Evolutionary conservation across 2,888 invertebrate genomes (phyloP).

Genomic region (Gisinianus flammeolus): DNA sequence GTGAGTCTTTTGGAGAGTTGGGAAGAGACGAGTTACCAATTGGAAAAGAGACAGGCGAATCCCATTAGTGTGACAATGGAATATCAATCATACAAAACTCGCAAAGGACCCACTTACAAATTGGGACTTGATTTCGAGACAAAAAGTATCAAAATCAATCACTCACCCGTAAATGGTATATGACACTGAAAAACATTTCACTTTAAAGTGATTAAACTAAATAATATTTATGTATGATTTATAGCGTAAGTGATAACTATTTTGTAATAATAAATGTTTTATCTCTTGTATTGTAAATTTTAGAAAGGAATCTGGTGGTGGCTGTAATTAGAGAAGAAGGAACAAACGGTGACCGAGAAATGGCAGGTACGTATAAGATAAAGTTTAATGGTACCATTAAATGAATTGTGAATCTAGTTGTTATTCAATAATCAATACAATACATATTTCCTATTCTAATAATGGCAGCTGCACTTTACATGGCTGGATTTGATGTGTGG

Average conservation of each 20-base stretch:
- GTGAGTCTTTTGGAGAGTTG: conserved; percentile 78
- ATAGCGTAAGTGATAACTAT: background rate
- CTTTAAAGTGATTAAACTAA: too few relatives aligned
- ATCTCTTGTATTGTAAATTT: conserved; percentile 4
- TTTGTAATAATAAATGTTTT: background rate
- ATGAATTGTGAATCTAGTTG: too few relatives aligned
- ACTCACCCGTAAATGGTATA: conserved; percentile 48
- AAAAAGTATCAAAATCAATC: conserved; percentile 60
- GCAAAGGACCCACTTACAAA: conserved; percentile 75
- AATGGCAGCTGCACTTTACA: conserved; percentile 78
- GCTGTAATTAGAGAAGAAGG: conserved; percentile 97
- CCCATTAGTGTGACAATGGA: conserved; percentile 80
- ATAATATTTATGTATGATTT: too few relatives aligned
- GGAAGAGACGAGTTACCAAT: conserved; percentile 93
- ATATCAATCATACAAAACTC: conserved; percentile 71
- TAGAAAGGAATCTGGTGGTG: conserved; percentile 67
- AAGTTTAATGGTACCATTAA: too few relatives aligned
- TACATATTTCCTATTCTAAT: too few relatives aligned
- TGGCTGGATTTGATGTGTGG: conserved; percentile 82
- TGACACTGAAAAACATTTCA: too few relatives aligned
- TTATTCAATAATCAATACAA: too few relatives aligned
- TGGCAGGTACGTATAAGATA: too few relatives aligned
- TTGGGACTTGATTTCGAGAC: conserved; percentile 69
- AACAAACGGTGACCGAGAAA: conserved; percentile 93
- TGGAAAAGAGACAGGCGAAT: conserved; percentile 86